Conservation (phyloP, 2,888 invertebrate species). For the Parapristionchus giblindavisi region DNA sequence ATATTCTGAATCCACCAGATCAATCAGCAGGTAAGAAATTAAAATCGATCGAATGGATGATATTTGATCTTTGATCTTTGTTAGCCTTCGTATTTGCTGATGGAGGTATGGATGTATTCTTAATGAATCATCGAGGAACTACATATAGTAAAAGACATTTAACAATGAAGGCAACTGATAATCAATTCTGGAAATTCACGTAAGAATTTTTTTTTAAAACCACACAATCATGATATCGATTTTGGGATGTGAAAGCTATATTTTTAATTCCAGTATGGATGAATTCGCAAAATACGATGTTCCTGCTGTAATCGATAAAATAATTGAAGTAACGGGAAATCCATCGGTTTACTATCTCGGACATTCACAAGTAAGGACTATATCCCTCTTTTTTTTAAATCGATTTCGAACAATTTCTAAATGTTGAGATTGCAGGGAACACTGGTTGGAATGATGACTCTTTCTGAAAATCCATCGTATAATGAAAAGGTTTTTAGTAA, state of each 20-base stretch:
- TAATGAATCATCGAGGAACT: neutral
- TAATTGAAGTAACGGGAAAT: neutral
- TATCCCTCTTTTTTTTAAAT: neutral
- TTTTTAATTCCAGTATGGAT: neutral
- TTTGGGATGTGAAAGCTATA: neutral
- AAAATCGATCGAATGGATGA: neutral
- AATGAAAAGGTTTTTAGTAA: slow-evolving; percentile 10
- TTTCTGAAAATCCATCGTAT: neutral
- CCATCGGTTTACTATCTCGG: neutral
- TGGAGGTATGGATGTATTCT: slow-evolving; percentile 4
- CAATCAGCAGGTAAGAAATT: slow-evolving; percentile 1
- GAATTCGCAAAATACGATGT: neutral
- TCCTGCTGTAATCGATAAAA: slow-evolving; percentile 7
- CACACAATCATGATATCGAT: neutral
- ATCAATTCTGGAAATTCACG: slow-evolving; percentile 20
- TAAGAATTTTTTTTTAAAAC: slow-evolving; percentile 1
- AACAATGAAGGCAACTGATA: neutral
- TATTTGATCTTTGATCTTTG: neutral
- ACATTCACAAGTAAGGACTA: neutral
- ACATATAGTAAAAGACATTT: neutral
- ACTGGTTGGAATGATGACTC: neutral
- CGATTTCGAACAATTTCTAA: neutral
- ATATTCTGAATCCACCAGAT: neutral
- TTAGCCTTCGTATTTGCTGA: slow-evolving; percentile 1
- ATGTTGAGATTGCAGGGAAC: neutral